Percentiles rank a stretch among this genome's conserved stretches.
Conservation (phyloP, 2,113 vertebrate genomes). For the Spilogale gracilis region DNA sequence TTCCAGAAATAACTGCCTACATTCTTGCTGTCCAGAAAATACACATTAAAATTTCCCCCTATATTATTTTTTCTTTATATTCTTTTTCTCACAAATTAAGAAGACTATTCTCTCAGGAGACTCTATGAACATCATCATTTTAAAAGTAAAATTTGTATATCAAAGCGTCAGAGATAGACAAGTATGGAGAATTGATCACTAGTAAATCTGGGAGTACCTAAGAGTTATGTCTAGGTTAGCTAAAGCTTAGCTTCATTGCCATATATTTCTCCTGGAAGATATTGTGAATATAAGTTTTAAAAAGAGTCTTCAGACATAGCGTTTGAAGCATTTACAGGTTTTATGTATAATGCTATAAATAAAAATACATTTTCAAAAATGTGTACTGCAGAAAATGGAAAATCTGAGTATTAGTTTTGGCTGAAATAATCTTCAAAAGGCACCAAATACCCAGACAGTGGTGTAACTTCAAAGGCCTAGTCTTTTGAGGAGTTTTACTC, state of each 20-base stretch:
- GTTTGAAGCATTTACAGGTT: slow-evolving; percentile 76
- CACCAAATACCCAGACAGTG: background rate
- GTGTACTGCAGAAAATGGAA: slow-evolving; percentile 77
- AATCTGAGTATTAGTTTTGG: slow-evolving; percentile 73
- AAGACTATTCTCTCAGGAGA: background rate
- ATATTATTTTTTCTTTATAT: slow-evolving; percentile 43
- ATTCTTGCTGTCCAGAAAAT: slow-evolving; percentile 75
- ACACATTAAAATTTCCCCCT: background rate
- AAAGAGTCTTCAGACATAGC: slow-evolving; percentile 54
- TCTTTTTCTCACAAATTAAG: slow-evolving; percentile 69
- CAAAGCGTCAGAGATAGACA: slow-evolving; percentile 4
- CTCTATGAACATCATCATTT: slow-evolving; percentile 69
- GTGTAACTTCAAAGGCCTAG: slow-evolving; percentile 40
- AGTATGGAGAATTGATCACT: background rate
- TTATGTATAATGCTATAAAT: slow-evolving; percentile 82
- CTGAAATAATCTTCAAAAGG: slow-evolving; percentile 77
- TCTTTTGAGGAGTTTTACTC: slow-evolving; percentile 1
- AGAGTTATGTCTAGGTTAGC: slow-evolving; percentile 56
- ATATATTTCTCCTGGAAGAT: slow-evolving; percentile 56
- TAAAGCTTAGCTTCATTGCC: slow-evolving; percentile 44
- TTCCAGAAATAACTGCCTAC: slow-evolving; percentile 79
- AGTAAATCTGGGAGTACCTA: slow-evolving; percentile 1
- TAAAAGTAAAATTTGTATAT: slow-evolving; percentile 56
- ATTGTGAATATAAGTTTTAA: slow-evolving; percentile 43
- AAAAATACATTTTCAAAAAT: slow-evolving; percentile 82